These are phyloP conservation scores for Hapalemur alaotrensis DNA, from an alignment of 2,797 vertebrate species.

Conservation along the genomic window DNA sequence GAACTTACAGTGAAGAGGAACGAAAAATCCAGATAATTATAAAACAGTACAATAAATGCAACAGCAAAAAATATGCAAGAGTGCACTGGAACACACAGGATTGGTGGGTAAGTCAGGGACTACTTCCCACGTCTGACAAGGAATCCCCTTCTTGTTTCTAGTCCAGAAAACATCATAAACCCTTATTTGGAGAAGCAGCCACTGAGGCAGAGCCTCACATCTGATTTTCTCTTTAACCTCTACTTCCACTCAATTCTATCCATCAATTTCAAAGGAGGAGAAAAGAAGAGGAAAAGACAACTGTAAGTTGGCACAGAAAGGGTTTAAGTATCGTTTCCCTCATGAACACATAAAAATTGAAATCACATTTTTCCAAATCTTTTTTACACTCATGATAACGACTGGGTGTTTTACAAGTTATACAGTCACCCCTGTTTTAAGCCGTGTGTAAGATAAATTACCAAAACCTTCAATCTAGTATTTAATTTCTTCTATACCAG, in stretches of 20 bases:
- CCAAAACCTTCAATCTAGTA: neutral
- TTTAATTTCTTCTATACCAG: neutral
- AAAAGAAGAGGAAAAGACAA: neutral
- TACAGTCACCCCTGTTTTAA: neutral
- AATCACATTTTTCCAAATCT: neutral
- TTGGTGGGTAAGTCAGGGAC: neutral
- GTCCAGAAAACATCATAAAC: neutral
- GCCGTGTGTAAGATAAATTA: neutral
- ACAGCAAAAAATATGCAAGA: neutral
- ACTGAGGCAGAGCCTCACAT: neutral
- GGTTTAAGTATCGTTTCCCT: neutral
- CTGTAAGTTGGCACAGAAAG: neutral
- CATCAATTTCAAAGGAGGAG: neutral
- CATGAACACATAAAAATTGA: neutral
- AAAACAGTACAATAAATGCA: neutral
- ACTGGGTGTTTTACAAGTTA: conserved; percentile 13
- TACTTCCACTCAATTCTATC: neutral
- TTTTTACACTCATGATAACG: neutral
- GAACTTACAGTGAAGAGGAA: neutral
- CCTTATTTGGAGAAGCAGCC: neutral
- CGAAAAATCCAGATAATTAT: neutral
- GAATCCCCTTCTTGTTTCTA: neutral
- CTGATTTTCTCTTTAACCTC: neutral
- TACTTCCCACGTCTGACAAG: neutral
- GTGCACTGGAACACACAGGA: neutral